phyloP scores from a whole-genome alignment of 2,113 vertebrate species.

The Benitochromis conjunctus region DNA sequence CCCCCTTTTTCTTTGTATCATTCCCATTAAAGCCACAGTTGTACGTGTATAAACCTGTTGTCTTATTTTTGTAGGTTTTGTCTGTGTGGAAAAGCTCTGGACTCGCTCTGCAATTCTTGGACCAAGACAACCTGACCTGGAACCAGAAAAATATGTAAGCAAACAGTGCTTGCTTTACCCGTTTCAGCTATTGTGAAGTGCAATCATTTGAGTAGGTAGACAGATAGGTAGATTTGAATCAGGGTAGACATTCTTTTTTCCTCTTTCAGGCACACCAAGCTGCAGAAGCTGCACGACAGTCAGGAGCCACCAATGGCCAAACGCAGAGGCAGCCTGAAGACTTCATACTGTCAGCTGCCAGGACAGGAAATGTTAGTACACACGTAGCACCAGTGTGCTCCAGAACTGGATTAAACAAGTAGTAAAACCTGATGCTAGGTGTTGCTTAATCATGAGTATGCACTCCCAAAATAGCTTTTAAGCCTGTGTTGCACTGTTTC shows the following conservation, averaged over 20 bases:
- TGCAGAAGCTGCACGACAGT: slow-evolving; percentile 81
- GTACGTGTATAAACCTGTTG: neutral
- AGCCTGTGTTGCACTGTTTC: neutral
- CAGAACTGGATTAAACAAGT: neutral
- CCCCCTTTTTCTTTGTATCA: neutral
- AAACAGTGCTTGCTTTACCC: neutral
- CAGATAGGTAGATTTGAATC: neutral
- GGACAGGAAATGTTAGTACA: slow-evolving; percentile 81
- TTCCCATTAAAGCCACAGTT: neutral
- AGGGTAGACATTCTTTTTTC: neutral
- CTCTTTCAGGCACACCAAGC: slow-evolving; percentile 73
- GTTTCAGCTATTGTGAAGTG: neutral
- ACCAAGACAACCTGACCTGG: slow-evolving; percentile 77
- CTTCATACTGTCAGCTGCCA: slow-evolving; percentile 76
- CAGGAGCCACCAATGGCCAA: slow-evolving; percentile 74
- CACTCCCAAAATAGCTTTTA: neutral
- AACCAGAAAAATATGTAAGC: slow-evolving; percentile 85
- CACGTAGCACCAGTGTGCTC: neutral
- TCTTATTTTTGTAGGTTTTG: slow-evolving; percentile 78
- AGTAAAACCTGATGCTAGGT: slow-evolving; percentile 12
- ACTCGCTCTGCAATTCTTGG: slow-evolving; percentile 77
- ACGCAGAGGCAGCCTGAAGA: slow-evolving; percentile 74
- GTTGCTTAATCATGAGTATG: neutral
- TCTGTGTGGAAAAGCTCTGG: slow-evolving; percentile 77
- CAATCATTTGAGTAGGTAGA: neutral